phyloP scores from a whole-genome alignment of 2,888 invertebrate genomes.

The Cerceris rybyensis region DNA sequence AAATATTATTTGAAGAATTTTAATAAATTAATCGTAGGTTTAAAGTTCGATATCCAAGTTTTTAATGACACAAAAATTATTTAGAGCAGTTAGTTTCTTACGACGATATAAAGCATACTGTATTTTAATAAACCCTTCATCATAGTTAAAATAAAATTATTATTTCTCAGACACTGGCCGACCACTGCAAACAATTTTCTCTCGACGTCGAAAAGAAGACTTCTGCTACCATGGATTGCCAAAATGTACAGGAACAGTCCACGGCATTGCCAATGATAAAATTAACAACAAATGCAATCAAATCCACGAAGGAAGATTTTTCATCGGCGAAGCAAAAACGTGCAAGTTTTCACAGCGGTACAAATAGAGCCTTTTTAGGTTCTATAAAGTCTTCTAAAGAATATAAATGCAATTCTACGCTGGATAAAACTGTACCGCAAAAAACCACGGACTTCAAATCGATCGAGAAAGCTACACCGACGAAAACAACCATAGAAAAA shows the following conservation, averaged over 20 bases:
- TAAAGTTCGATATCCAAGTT: no score
- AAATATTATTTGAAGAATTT: not conserved
- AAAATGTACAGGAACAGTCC: slow-evolving; percentile 14
- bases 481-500: not conserved
- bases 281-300: slow-evolving; percentile 2
- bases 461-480: not conserved
- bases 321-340: slow-evolving; percentile 71
- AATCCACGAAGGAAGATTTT: slow-evolving; percentile 44
- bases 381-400: slow-evolving; percentile 54
- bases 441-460: slow-evolving; percentile 40
- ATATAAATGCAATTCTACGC: slow-evolving; percentile 15
- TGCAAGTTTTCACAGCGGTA: slow-evolving; percentile 73
- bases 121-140: not conserved
- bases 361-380: slow-evolving; percentile 73
- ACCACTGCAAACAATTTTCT: not conserved
- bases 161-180: not conserved
- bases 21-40: no score
- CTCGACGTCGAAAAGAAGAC: slow-evolving; percentile 43
- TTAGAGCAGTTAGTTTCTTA: no score
- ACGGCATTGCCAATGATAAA: slow-evolving; percentile 22
- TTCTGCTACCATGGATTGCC: slow-evolving; percentile 59
- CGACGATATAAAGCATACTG: not conserved
- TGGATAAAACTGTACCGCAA: slow-evolving; percentile 13
- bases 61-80: no score
- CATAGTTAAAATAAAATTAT: not conserved